Percentiles rank a stretch among this genome's conserved stretches.
Conservation (phyloP, 2,113 vertebrate species). For the Hystrix cristata region DNA sequence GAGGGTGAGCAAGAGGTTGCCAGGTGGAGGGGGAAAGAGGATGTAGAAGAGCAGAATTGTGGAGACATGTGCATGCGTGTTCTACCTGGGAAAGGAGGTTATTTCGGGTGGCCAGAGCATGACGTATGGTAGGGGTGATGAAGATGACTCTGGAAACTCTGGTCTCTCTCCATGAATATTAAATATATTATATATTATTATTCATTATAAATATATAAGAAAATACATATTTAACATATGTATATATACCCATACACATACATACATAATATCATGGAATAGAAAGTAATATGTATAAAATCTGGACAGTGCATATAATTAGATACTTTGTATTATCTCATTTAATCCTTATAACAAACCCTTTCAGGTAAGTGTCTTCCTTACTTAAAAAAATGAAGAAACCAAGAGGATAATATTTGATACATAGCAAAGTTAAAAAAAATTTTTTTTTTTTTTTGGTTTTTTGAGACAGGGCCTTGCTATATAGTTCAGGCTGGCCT, state of each 20-base stretch:
- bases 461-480: background rate
- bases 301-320: background rate
- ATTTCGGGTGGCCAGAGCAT: background rate
- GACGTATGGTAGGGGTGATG: background rate
- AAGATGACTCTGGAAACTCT: background rate
- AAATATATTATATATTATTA: background rate
- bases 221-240: background rate
- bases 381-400: slow-evolving; percentile 55
- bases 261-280: background rate
- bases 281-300: background rate
- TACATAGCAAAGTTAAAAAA: background rate
- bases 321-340: background rate
- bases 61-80: background rate
- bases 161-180: background rate
- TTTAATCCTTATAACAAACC: background rate
- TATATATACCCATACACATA: background rate
- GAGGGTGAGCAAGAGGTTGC: background rate
- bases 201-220: background rate
- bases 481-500: background rate
- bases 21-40: background rate
- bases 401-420: background rate
- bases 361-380: background rate
- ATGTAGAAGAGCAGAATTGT: background rate
- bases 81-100: background rate
- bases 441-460: background rate